Evolutionary conservation across 2,888 invertebrate genomes (phyloP).

Genomic region (Coleophora flavipennella): DNA sequence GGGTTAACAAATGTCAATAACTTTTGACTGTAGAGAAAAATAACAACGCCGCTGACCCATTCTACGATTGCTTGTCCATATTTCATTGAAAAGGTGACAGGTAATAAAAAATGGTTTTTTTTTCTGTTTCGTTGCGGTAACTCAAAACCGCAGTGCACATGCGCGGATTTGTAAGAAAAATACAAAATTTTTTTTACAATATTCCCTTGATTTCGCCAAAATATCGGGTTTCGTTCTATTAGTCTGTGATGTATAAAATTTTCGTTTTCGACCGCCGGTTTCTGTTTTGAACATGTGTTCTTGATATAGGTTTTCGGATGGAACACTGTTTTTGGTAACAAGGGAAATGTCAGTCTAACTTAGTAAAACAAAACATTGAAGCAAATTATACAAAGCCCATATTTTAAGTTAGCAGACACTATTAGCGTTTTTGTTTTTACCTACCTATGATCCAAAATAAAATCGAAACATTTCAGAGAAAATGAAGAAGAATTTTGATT

Average conservation of each 20-base stretch:
- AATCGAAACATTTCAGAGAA: no score
- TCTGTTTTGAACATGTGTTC: conserved; percentile 53
- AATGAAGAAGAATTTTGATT: no score
- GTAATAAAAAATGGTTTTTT: conserved; percentile 39
- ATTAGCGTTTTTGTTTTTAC: no score
- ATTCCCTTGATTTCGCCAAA: conserved; percentile 60
- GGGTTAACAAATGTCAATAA: conserved; percentile 44
- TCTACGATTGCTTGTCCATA: conserved; percentile 49
- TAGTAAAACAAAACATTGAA: no score
- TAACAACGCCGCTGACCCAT: conserved; percentile 51
- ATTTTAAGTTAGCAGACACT: no score
- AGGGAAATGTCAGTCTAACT: conserved; percentile 38
- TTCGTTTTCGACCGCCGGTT: conserved; percentile 41
- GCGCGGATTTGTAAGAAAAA: conserved; percentile 56
- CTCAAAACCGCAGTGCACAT: conserved; percentile 55
- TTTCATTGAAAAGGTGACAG: conserved; percentile 41
- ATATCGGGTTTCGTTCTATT: conserved; percentile 52
- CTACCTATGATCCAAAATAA: no score
- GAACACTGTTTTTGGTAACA: conserved; percentile 17
- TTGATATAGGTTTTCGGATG: conserved; percentile 34
- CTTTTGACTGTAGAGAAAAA: conserved; percentile 28
- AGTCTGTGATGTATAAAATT: conserved; percentile 26
- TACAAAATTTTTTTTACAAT: conserved; percentile 49
- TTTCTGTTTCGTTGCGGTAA: conserved; percentile 35
- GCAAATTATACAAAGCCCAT: no score